Evolutionary conservation across 1,140 invertebrate species (phyloP).

Genomic region (Parasteatoda tepidariorum): DNA sequence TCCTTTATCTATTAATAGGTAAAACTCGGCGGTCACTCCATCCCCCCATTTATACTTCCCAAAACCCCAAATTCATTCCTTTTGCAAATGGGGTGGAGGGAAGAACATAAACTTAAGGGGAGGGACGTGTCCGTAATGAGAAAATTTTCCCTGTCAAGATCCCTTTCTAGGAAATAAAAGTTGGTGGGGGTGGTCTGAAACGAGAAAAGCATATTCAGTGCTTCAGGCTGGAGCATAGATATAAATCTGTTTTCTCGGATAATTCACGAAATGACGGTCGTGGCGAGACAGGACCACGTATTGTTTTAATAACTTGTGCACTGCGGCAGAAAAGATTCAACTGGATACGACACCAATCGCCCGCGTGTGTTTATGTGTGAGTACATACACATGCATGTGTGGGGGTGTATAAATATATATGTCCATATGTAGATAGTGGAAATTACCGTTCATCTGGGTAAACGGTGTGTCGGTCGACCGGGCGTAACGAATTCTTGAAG

Average conservation of each 20-base stretch:
- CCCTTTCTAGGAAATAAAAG: constrained; percentile 40
- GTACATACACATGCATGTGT: background rate
- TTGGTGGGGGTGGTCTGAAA: background rate
- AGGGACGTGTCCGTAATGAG: constrained; percentile 49
- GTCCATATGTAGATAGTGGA: constrained; percentile 49
- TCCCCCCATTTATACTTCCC: background rate
- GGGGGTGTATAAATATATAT: constrained; percentile 23
- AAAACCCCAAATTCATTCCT: background rate
- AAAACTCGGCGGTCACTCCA: constrained; percentile 53
- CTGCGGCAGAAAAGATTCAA: constrained; percentile 52
- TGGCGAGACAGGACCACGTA: constrained; percentile 43
- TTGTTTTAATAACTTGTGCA: constrained; percentile 60
- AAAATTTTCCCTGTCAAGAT: constrained; percentile 60
- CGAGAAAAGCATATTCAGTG: constrained; percentile 4
- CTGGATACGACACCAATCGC: constrained; percentile 54
- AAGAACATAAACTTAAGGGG: background rate
- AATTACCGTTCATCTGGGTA: constrained; percentile 56
- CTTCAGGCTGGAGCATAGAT: constrained; percentile 20
- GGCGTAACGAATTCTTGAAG: constrained; percentile 45
- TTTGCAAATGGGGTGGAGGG: background rate
- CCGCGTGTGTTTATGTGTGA: constrained; percentile 2
- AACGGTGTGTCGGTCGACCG: constrained; percentile 41
- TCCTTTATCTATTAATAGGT: constrained; percentile 50
- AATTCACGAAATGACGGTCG: constrained; percentile 53
- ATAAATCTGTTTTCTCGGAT: constrained; percentile 53